These are phyloP conservation scores for Periophthalmodon schlosseri DNA, from an alignment of 2,113 vertebrate species.

Conservation along the genomic window DNA sequence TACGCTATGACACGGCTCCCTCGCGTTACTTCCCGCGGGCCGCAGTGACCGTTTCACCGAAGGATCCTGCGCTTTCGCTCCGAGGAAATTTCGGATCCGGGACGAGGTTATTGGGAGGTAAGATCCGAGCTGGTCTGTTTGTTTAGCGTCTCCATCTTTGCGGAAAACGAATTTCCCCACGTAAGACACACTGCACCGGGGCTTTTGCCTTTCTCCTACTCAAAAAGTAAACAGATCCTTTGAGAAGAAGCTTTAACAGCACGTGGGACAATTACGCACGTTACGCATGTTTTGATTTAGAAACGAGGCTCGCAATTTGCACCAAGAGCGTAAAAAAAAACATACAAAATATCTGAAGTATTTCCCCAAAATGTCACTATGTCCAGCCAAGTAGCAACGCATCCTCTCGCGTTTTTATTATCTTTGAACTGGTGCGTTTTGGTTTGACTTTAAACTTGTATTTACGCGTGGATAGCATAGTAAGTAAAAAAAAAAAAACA, in stretches of 20 bases:
- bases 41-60: constrained; percentile 25
- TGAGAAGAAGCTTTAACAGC: no score
- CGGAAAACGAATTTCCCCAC: neutral
- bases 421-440: neutral
- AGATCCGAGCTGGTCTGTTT: constrained; percentile 17
- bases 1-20: neutral
- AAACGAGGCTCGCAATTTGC: neutral
- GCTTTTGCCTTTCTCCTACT: no score
- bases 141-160: no score
- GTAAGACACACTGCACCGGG: neutral
- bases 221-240: neutral
- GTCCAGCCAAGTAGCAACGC: neutral
- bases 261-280: neutral
- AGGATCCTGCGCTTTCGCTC: constrained; percentile 50
- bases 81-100: constrained; percentile 28
- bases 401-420: neutral
- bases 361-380: neutral
- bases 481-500: no score
- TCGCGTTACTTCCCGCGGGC: neutral
- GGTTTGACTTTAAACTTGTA: neutral
- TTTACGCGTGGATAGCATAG: neutral
- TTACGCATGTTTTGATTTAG: neutral
- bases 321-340: neutral
- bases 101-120: constrained; percentile 54
- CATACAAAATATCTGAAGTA: no score